Evolutionary conservation across 2,888 invertebrate species (phyloP), one percentile per base, ranked within the genome.

Genomic region (Hirtodrosophila confusa): DNA sequence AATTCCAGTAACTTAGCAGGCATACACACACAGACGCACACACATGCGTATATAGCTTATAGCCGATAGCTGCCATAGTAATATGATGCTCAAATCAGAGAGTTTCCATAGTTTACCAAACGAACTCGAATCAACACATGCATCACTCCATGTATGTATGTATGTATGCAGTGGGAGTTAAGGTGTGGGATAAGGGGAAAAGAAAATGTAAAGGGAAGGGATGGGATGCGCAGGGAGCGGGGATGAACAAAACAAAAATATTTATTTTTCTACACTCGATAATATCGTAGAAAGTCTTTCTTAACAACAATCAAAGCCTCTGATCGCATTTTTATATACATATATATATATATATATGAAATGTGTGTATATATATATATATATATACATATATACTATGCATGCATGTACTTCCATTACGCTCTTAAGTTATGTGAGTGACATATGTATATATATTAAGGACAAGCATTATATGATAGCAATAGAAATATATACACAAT

Each of bases 31-130:
- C 4, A 36, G n/a, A 10, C 17, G 24, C 29, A 43, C 23, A 36
- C 27, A 39, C 7, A 41, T 27, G 29, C 17, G 49, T 57, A 51
- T 53, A 53, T 56, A 69, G 50, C 48, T 45, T 53, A 45, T 50
- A 72, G 56, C 71, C 53, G 43, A 57, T 58, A 69, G 75, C 75
- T 72, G 71, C 71, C 71, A 72, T 72, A 75, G 75, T 51, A 60
- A 69, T 60, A 73, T 60, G 70, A 69, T 75, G 70, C 69, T 69
- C 55, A 57, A 69, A 51, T 47, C 53, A 43, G 11, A 53, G 53
- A 44, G 41, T 50, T 66, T 61, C 33, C 36, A 23, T 47, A 50
- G 36, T 45, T 50, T 31, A 54, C 40, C 48, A 27, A 31, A 31
- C 3, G n/a, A 41, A 50, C 35, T 71, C 37, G 35, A 58, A 58